Base-by-base conservation (phyloP, 2,113 vertebrate species). In the Tychaedon coryphoeus region DNA sequence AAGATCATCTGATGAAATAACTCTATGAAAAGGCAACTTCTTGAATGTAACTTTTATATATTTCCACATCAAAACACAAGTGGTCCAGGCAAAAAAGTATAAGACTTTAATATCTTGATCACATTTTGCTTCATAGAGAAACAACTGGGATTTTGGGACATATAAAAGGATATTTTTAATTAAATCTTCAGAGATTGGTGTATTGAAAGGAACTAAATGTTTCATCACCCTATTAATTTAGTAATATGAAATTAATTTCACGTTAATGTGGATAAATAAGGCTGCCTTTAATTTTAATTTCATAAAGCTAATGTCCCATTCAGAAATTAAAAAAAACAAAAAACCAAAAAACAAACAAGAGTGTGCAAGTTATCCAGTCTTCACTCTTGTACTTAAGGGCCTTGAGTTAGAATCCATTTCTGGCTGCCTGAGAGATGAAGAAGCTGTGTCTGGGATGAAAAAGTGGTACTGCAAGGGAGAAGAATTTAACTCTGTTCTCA, bases 1-100 rank as follows among this genome's bases (percentile, higher is more conserved):
- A 97, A 95, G 95, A 97, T 92, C 75, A 96, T 96, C 78, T 95
- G 86, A 97, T 96, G 91, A 97, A 98, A 95, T 93, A 92, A 82
- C 58, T 28, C 94, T 95, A 96, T 88, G 82, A 96, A 89, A 97
- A 82, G 92, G 90, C 38, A 96, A 76, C 26, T 77, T 85, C 84
- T 96, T 93, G 61, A 90, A 79, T 79, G 2, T 47, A 92, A 92
- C 85, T 80, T 93, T 94, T 85, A 92, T 75, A 11, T 86, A 95
- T 95, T 97, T 97, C 88, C 93, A 96, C 80, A 97, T 65, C 70
- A 86, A 96, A 93, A 92, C 76, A 85, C 57, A 92, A 95, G 42
- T 50, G 50, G 58, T 93, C 80, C 78, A 94, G 70, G 72, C 54
- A 96, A 93, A 89, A 81, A 74, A 94, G 69, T 64, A 97, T 56